Evolutionary conservation across 2,888 invertebrate genomes (phyloP), one percentile per base, ranked within the genome.

Genomic region (Dolichomitus sp.): DNA sequence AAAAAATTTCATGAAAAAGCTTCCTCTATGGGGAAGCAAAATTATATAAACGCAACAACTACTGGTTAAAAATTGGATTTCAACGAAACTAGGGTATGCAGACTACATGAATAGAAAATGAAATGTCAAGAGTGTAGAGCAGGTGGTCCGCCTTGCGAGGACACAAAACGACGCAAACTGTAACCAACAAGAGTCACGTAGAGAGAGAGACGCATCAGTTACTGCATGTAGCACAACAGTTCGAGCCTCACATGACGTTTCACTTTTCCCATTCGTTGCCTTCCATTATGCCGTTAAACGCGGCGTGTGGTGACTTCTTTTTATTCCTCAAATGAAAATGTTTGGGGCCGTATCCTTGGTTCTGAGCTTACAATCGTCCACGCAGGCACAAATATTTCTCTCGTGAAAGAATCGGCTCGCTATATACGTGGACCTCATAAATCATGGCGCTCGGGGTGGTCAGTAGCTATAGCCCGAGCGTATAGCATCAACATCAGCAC

Each of bases 371-470:
- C 88, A 88, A 89, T 90, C 89, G 87, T 69, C 72, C 79, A 77
- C 63, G 52, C 73, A 81, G 23, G 23, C 48, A 79, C 72, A 61
- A 72, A 74, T 77, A 79, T 76, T 78, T 85, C 66, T 80, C 77
- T 73, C 50, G 74, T 73, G 73, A 70, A 82, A 81, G 84, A 85
- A 85, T 84, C 80, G 82, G 77, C 81, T 68, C 63, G 69, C 80
- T n/a, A 37, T n/a, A 54, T 50, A 57, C 59, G 68, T 78, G 79
- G 63, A 85, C 83, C 79, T 87, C 90, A 92, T 93, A 93, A 93
- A 93, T 93, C 92, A 92, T 88, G 87, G 48, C 90, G 81, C 88
- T 85, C 90, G 86, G 91, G 92, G 92, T 92, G 86, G 92, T 88
- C 92, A 88, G 87, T 77, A 69, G 85, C 45, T n/a, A 74, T 57